phyloP scores from a whole-genome alignment of 1,140 invertebrate genomes.

The Agraylea sexmaculata region DNA sequence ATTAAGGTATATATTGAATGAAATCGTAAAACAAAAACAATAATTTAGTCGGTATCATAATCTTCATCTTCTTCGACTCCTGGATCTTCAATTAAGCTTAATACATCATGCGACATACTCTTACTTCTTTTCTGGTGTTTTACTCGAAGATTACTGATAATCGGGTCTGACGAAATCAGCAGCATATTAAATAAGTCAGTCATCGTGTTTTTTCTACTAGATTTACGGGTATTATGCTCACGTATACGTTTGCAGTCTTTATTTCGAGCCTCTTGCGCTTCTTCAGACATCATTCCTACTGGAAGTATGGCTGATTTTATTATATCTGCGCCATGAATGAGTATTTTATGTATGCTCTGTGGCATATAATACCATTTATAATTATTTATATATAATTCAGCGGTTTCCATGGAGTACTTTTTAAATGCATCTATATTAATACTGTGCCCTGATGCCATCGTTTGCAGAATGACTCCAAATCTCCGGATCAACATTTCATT shows the following conservation, averaged over 20 bases:
- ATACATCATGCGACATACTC: too few relatives aligned
- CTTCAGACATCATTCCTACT: conserved; percentile 28
- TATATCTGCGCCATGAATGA: conserved; percentile 9
- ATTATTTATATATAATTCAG: conserved; percentile 5
- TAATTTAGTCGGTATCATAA: too few relatives aligned
- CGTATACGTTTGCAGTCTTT: conserved; percentile 24
- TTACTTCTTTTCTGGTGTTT: too few relatives aligned
- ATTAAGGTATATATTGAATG: too few relatives aligned
- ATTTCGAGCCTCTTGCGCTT: conserved; percentile 25
- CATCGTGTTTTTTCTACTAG: neutral
- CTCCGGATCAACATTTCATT: too few relatives aligned
- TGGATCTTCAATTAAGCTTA: too few relatives aligned
- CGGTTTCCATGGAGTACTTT: conserved; percentile 5
- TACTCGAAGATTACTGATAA: too few relatives aligned
- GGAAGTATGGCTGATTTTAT: conserved; percentile 15
- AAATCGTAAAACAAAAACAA: too few relatives aligned
- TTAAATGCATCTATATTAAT: conserved; percentile 7
- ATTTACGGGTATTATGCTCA: conserved; percentile 22
- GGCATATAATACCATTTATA: conserved; percentile 13
- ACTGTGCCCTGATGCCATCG: conserved; percentile 7
- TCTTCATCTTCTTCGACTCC: too few relatives aligned
- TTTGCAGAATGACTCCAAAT: conserved; percentile 7
- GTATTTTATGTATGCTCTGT: conserved; percentile 10
- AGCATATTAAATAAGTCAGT: conserved; percentile 7
- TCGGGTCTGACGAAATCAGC: too few relatives aligned